Base-by-base conservation (phyloP, 1,140 invertebrate species). In the Drosophila azteca region DNA sequence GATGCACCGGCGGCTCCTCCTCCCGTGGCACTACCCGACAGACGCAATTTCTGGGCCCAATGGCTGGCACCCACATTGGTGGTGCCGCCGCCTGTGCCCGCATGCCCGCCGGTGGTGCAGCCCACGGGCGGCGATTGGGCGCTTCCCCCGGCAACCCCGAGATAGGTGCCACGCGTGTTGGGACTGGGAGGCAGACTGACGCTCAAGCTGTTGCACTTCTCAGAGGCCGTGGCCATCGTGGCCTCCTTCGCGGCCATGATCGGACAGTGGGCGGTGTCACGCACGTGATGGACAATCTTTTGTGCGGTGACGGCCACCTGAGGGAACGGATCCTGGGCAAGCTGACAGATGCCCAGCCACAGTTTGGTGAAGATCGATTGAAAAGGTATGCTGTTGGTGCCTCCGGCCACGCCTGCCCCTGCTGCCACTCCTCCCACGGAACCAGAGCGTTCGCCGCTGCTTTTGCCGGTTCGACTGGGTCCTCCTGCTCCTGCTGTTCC, bases 311-410 rank as follows among this genome's bases (percentile, higher is more conserved):
- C 91, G 1, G 95, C 93, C 4, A 98, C 96, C 6, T 94, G 94
- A 7, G 96, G 96, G 92, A 96, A 95, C 9, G 98, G 97, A 94
- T 99, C 98, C 61, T 94, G 94, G 52, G 97, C 94, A 61, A 98
- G 93, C 45, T 93, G 93, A 51, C 94, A 93, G 55, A 99, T 93
- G 46, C 95, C 95, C 77, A 94, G 94, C 97, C 97, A 99, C 49
- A 99, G 93, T 91, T 96, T 97, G 90, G 95, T 95, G 92, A 97
- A 98, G 44, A 98, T 95, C 52, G 93, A 93, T n/a, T 93, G 93
- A 91, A 90, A 80, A 49, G 90, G 90, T 78, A 92, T 92, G 8
- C 85, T 79, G 24, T 80, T 88, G 6, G 83, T 85, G 2, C 59
- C 60, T 2, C 59, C 60, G 6, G 43, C 50, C 4, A 51, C 44